phyloP scores from a whole-genome alignment of 2,797 vertebrate species.

The Brotula barbata region DNA sequence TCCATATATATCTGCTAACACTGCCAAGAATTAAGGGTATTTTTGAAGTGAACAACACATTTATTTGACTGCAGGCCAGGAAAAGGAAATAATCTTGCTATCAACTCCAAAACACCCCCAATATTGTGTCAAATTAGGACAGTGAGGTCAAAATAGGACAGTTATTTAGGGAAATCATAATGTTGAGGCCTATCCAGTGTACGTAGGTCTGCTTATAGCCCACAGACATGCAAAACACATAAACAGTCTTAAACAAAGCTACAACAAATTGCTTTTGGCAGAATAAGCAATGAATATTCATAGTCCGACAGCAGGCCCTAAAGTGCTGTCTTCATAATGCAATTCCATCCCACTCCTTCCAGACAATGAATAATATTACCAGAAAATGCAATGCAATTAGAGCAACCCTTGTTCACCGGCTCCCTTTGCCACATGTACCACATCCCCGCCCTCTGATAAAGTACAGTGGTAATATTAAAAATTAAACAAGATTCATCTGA shows the following conservation, averaged over 20 bases:
- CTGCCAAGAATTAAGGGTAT: slow-evolving; percentile 13
- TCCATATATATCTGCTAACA: slow-evolving; percentile 10
- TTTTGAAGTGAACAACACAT: slow-evolving; percentile 33
- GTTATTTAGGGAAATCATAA: slow-evolving; percentile 34
- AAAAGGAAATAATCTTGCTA: slow-evolving; percentile 29
- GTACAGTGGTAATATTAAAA: slow-evolving; percentile 65
- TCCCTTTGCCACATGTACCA: slow-evolving; percentile 55
- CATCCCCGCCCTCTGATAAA: slow-evolving; percentile 40
- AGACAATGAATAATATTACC: slow-evolving; percentile 75
- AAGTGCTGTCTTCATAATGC: slow-evolving; percentile 72
- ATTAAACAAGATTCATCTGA: slow-evolving; percentile 65
- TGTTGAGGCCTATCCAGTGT: slow-evolving; percentile 29
- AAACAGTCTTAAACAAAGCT: slow-evolving; percentile 59
- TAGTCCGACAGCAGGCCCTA: slow-evolving; percentile 60
- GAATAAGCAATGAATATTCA: slow-evolving; percentile 71
- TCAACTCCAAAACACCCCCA: slow-evolving; percentile 32
- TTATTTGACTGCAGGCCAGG: slow-evolving; percentile 18
- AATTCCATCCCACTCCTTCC: slow-evolving; percentile 71
- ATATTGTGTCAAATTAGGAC: slow-evolving; percentile 7
- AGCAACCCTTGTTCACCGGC: slow-evolving; percentile 52
- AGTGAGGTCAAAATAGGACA: slow-evolving; percentile 7
- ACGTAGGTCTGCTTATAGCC: slow-evolving; percentile 35
- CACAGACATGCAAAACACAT: slow-evolving; percentile 54
- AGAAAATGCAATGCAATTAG: slow-evolving; percentile 72
- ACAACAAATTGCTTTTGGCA: slow-evolving; percentile 66